Evolutionary conservation across 1,140 invertebrate genomes (phyloP), one percentile per base, ranked within the genome.

Genomic region (Drosophila lini): DNA sequence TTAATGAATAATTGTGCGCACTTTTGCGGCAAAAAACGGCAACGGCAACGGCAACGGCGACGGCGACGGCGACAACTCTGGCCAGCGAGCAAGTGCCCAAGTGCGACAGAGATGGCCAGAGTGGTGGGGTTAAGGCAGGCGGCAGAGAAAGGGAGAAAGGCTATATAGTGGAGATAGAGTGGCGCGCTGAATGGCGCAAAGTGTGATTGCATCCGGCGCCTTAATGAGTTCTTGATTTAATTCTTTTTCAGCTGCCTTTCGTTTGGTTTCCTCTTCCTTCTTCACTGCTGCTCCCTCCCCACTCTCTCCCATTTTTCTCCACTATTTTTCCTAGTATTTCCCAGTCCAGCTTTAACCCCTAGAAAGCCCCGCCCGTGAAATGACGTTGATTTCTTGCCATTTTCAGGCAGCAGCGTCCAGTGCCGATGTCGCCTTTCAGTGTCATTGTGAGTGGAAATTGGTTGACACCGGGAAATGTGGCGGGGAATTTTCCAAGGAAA

Each of bases 221-320:
- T 91, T 91, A 91, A 91, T 91, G 88, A 91, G 88, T 91, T 91
- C 88, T 91, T 91, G 88, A 91, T 91, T 91, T 91, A 88, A 90
- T 90, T 91, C 80, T 82, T 88, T 91, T 91, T 88, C 76, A 80
- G 81, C 88, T 88, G 83, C 65, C 73, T 83, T 84, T 83, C 81
- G 82, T 88, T 84, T 71, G 80, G 64, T 74, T 81, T 80, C 74
- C 78, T 78, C 61, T 74, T 68, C 58, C 36, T 61, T 34, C 36
- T 25, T 13, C 15, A 9, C 22, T 11, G 22, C 25, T 45, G 7
- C 11, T 45, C 25, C 28, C 11, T 32, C n/a, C 47, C n/a, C 28
- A 8, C 11, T 8, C 16, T n/a, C 13, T n/a, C 13, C 32, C 47
- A 57, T 56, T 56, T 55, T 60, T 62, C 60, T 19, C 6, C 47